phyloP scores from a whole-genome alignment of 2,888 invertebrate genomes.

The Linnaemya tessellans region DNA sequence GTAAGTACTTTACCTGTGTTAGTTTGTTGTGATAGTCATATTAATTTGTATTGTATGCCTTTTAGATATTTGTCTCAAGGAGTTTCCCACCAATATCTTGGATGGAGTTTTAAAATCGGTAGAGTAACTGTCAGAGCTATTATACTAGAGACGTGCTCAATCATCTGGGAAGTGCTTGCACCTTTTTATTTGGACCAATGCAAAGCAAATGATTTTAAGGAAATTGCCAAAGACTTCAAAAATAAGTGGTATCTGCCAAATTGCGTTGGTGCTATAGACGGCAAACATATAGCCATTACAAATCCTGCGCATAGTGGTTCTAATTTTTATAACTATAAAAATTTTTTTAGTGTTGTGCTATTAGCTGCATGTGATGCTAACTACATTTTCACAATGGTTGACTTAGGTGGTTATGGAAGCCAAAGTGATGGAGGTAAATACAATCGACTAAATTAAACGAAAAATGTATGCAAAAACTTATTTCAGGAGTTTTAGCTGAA shows the following conservation, averaged over 20 bases:
- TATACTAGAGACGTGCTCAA: constrained; percentile 14
- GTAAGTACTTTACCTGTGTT: constrained; percentile 4
- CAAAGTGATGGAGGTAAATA: constrained; percentile 21
- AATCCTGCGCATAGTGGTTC: no score
- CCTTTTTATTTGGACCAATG: constrained; percentile 16
- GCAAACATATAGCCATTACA: constrained; percentile 23
- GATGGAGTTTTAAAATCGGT: no score
- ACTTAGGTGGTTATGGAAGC: no score
- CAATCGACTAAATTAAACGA: constrained; percentile 11
- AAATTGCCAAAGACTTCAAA: constrained; percentile 23
- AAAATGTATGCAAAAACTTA: constrained; percentile 11
- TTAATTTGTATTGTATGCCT: not conserved
- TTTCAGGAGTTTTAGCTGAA: constrained; percentile 25
- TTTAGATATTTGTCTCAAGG: constrained; percentile 4
- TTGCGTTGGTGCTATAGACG: constrained; percentile 11
- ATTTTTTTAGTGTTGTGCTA: no score
- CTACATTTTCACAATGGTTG: no score
- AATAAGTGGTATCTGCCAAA: constrained; percentile 12
- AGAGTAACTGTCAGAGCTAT: constrained; percentile 9
- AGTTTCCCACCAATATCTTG: no score
- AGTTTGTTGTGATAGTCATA: constrained; percentile 6
- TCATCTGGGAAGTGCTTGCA: constrained; percentile 17
- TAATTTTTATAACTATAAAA: no score
- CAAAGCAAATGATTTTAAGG: no score
- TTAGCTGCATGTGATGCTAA: no score